A percentile compares a stretch with the other conserved stretches of the same genome.
Evolutionary conservation across 2,888 invertebrate species (phyloP).

Genomic region (Lutraria lutraria): DNA sequence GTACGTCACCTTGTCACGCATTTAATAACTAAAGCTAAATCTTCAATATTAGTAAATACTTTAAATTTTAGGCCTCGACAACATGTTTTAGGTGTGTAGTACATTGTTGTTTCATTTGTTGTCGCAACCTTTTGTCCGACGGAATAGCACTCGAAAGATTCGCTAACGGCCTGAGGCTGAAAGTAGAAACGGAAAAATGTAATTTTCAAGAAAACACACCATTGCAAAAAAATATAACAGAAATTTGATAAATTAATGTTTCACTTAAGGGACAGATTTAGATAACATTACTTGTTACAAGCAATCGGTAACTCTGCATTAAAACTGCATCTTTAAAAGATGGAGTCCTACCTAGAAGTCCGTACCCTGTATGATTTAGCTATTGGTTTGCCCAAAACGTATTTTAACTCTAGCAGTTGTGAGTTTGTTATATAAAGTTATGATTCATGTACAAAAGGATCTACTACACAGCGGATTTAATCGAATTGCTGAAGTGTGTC

Average conservation of each 20-base stretch:
- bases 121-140: slow-evolving; percentile 55
- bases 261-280: too few species aligned
- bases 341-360: too few species aligned
- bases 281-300: background rate
- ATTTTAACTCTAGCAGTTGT: too few species aligned
- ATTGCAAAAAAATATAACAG: background rate
- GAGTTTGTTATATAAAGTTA: too few species aligned
- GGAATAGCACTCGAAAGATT: background rate
- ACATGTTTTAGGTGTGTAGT: slow-evolving; percentile 57
- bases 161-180: slow-evolving; percentile 26
- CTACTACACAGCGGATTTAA: too few species aligned
- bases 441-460: too few species aligned
- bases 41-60: slow-evolving; percentile 58
- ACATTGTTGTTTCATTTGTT: slow-evolving; percentile 58
- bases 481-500: too few species aligned
- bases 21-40: slow-evolving; percentile 60
- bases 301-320: background rate
- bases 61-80: slow-evolving; percentile 66
- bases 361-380: too few species aligned
- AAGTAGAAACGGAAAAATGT: slow-evolving; percentile 10
- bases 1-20: slow-evolving; percentile 59
- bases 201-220: background rate
- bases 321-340: too few species aligned
- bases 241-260: background rate
- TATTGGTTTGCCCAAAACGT: too few species aligned